Conservation (phyloP, 35 echinoderm and acorn worm species). For the Acanthaster planci region DNA sequence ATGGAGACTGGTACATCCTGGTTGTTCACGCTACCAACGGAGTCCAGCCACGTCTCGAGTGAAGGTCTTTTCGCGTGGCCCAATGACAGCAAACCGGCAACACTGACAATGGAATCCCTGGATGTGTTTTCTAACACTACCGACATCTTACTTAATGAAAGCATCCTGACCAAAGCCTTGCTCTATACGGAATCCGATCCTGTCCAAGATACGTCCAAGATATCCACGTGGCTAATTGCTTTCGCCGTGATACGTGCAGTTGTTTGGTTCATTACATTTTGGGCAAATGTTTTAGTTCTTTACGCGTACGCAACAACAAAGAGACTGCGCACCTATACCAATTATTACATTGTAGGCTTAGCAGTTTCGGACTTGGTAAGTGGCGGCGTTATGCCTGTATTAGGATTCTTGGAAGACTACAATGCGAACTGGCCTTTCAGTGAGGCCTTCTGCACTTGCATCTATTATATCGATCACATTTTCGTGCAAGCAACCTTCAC, state of each 20-base stretch:
- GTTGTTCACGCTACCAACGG: too few relatives aligned
- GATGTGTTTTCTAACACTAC: too few relatives aligned
- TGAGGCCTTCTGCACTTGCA: slow-evolving; percentile 14
- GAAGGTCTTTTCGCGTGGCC: too few relatives aligned
- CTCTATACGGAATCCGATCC: too few relatives aligned
- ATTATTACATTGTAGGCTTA: slow-evolving; percentile 41
- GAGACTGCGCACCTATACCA: slow-evolving; percentile 47
- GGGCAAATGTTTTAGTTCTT: slow-evolving; percentile 45
- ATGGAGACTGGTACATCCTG: too few relatives aligned
- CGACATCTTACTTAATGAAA: too few relatives aligned
- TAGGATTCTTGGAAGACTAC: neutral
- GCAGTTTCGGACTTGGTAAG: slow-evolving; percentile 44
- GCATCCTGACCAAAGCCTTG: too few relatives aligned
- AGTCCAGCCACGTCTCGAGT: too few relatives aligned
- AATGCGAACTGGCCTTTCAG: slow-evolving; percentile 43
- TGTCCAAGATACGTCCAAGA: too few relatives aligned
- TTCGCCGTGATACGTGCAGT: neutral
- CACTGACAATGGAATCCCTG: too few relatives aligned
- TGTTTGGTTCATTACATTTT: slow-evolving; percentile 31
- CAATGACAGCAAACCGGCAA: too few relatives aligned
- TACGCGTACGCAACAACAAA: slow-evolving; percentile 37
- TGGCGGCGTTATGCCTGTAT: slow-evolving; percentile 9
- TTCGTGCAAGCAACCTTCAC: slow-evolving; percentile 20
- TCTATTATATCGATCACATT: slow-evolving; percentile 22
- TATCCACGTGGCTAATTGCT: too few relatives aligned